phyloP scores from a whole-genome alignment of 2,113 vertebrate genomes.

The Ramphastos sulfuratus region DNA sequence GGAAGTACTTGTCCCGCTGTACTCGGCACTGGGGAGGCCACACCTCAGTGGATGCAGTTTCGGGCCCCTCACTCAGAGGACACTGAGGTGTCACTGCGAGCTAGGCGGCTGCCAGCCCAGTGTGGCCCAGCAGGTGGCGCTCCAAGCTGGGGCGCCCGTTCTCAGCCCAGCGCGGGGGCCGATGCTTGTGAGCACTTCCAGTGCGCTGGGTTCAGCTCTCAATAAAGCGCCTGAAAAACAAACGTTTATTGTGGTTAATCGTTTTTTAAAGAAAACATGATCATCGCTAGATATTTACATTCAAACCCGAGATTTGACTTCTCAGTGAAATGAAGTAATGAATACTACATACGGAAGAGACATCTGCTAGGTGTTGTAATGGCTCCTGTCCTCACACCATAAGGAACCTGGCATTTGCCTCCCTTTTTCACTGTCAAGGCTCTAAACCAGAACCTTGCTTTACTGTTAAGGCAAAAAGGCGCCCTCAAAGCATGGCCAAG shows the following conservation, averaged over 20 bases:
- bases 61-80: no score
- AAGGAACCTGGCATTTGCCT: not conserved
- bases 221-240: no score
- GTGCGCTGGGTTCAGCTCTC: not conserved
- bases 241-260: not conserved
- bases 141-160: not conserved
- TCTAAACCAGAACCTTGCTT: no score
- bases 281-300: not conserved
- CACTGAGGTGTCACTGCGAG: not conserved
- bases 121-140: not conserved
- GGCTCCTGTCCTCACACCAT: no score
- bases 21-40: no score
- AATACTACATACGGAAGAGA: not conserved
- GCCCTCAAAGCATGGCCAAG: accelerated
- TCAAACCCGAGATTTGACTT: no score
- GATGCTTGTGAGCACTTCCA: no score
- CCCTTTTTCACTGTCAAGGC: not conserved
- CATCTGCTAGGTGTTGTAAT: no score
- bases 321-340: not conserved
- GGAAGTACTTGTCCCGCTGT: no score
- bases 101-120: not conserved
- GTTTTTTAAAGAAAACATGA: not conserved
- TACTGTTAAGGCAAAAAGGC: not conserved
- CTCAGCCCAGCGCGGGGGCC: not conserved
- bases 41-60: no score